Conservation (phyloP, 2,113 vertebrate species). For the Phalacrocorax pelagicus region DNA sequence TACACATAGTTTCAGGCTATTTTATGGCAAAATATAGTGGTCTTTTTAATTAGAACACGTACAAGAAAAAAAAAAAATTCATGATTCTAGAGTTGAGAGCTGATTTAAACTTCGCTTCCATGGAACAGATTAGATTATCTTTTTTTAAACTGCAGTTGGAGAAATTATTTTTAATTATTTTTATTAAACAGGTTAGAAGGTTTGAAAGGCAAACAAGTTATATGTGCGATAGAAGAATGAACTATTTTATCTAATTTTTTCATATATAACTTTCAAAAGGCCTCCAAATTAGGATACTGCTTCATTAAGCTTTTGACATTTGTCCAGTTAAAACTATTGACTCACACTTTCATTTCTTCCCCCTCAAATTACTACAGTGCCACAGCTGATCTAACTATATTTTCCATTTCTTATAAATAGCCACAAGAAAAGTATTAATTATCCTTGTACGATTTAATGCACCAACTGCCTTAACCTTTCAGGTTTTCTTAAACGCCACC, state of each 20-base stretch:
- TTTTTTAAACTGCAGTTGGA: neutral
- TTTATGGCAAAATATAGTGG: neutral
- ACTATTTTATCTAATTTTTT: constrained; percentile 62
- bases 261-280: constrained; percentile 59
- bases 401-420: constrained; percentile 99
- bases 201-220: constrained; percentile 39
- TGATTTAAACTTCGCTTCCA: neutral
- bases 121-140: rapidly evolving
- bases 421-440: constrained; percentile 99
- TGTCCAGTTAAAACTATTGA: constrained; percentile 87
- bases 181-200: neutral
- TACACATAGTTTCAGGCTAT: neutral
- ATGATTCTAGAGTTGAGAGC: neutral
- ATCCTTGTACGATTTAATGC: constrained; percentile 99
- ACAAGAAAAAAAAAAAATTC: neutral
- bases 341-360: constrained; percentile 81
- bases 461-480: constrained; percentile 99
- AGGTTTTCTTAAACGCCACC: constrained; percentile 97
- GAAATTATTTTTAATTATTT: neutral
- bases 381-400: constrained; percentile 92
- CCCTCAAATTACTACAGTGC: constrained; percentile 88
- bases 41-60: constrained; percentile 18
- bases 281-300: constrained; percentile 71
- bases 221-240: neutral
- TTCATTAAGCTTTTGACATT: constrained; percentile 82